phyloP scores from a whole-genome alignment of 53 echinoderm and acorn worm genomes.

The Temnopleurus reevesii region DNA sequence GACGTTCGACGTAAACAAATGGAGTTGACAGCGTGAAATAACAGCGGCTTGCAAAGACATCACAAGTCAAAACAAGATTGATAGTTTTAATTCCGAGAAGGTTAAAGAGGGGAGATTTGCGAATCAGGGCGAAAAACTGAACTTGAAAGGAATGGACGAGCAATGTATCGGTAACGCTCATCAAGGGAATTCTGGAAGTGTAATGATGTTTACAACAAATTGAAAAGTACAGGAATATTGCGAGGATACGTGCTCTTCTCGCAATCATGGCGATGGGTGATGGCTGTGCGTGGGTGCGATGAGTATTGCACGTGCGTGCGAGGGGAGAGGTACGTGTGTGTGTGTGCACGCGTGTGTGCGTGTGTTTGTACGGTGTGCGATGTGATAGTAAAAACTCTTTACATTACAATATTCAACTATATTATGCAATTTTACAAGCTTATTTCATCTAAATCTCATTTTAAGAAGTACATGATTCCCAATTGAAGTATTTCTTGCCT shows the following conservation, averaged over 20 bases:
- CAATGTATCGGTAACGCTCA: not conserved
- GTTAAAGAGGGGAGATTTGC: not conserved
- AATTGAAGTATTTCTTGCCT: too few relatives aligned
- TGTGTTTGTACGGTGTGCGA: too few relatives aligned
- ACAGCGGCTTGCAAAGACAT: not conserved
- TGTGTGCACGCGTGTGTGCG: not conserved
- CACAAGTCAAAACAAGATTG: not conserved
- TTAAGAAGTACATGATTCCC: too few relatives aligned
- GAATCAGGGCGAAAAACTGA: not conserved
- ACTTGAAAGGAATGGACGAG: not conserved
- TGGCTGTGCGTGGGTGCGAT: not conserved
- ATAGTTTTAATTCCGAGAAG: conserved; percentile 19
- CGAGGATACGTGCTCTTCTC: not conserved
- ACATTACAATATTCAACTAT: too few relatives aligned
- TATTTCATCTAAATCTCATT: too few relatives aligned
- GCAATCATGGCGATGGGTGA: too few relatives aligned
- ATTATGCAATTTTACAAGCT: too few relatives aligned
- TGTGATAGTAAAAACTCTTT: too few relatives aligned
- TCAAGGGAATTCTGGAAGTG: not conserved
- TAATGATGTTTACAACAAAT: not conserved
- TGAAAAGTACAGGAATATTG: not conserved
- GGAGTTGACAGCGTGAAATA: not conserved
- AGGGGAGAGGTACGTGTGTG: not conserved
- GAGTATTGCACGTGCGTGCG: not conserved
- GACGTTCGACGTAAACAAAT: not conserved